Evolutionary conservation across 53 echinoderm and acorn worm genomes (phyloP).

Genomic region (Echinometra lucunter): DNA sequence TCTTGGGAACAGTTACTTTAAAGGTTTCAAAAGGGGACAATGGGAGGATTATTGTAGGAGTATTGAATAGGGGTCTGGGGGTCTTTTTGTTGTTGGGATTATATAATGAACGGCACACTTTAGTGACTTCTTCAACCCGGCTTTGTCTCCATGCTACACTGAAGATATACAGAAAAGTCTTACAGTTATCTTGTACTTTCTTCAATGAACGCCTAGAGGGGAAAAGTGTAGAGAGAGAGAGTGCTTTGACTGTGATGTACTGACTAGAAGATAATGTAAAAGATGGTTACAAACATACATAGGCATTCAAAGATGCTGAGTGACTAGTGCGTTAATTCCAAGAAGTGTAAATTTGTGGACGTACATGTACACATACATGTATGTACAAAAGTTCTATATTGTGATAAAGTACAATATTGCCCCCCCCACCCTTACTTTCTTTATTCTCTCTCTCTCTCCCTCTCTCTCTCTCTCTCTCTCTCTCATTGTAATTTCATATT

Average conservation of each 20-base stretch:
- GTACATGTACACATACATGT: no score
- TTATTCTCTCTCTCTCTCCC: no score
- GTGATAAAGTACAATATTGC: no score
- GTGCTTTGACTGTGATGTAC: slow-evolving; percentile 15
- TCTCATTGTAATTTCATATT: no score
- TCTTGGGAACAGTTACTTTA: slow-evolving; percentile 32
- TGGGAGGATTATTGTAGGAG: background rate
- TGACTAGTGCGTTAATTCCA: no score
- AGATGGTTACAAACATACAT: background rate
- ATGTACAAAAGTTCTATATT: no score
- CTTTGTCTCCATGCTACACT: slow-evolving; percentile 39
- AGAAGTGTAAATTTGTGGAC: no score
- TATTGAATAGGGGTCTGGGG: background rate
- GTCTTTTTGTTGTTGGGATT: background rate
- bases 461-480: no score
- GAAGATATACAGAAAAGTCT: background rate
- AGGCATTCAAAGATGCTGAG: background rate
- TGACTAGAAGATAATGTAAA: background rate
- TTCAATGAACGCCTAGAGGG: background rate
- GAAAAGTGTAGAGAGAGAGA: background rate
- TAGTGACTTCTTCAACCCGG: background rate
- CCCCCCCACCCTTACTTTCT: no score
- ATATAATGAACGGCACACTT: slow-evolving; percentile 47
- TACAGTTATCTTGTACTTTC: slow-evolving; percentile 2
- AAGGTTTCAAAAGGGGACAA: slow-evolving; percentile 38